phyloP scores from a whole-genome alignment of 2,888 invertebrate genomes.

The Clepsis dumicolana region DNA sequence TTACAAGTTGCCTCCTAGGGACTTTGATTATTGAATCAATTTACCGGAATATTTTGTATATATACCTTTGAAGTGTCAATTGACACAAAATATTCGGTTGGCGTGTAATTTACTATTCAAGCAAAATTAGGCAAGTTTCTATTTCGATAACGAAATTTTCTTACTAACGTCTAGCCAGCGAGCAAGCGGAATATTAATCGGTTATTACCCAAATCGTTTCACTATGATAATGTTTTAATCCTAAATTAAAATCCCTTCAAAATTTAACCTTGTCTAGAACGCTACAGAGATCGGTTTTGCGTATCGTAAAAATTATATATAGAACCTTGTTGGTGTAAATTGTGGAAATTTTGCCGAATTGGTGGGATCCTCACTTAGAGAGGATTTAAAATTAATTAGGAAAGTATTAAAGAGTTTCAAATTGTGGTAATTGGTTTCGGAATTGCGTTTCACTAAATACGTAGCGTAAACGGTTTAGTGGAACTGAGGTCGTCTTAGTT shows the following conservation, averaged over 20 bases:
- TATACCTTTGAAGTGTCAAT: background rate
- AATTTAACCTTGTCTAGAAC: background rate
- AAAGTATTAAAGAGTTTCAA: slow-evolving; percentile 33
- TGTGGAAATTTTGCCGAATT: slow-evolving; percentile 11
- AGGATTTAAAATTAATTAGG: slow-evolving; percentile 36
- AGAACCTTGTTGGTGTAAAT: background rate
- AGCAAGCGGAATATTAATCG: slow-evolving; percentile 39
- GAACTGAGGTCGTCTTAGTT: background rate
- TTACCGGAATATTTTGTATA: too few relatives aligned
- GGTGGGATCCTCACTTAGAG: slow-evolving; percentile 18
- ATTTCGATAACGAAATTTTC: slow-evolving; percentile 31
- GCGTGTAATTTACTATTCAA: background rate
- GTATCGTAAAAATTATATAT: background rate
- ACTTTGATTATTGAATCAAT: too few relatives aligned
- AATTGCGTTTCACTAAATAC: slow-evolving; percentile 1
- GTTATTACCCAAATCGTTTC: slow-evolving; percentile 23
- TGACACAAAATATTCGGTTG: background rate
- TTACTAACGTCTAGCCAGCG: slow-evolving; percentile 21
- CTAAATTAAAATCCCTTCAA: background rate
- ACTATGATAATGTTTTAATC: background rate
- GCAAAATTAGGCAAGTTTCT: slow-evolving; percentile 22
- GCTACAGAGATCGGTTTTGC: background rate
- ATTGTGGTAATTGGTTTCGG: slow-evolving; percentile 17
- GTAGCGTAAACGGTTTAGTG: background rate
- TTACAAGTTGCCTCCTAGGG: too few relatives aligned